Evolutionary conservation across 1,140 invertebrate genomes (phyloP).

Genomic region (Odontomachus brunneus): DNA sequence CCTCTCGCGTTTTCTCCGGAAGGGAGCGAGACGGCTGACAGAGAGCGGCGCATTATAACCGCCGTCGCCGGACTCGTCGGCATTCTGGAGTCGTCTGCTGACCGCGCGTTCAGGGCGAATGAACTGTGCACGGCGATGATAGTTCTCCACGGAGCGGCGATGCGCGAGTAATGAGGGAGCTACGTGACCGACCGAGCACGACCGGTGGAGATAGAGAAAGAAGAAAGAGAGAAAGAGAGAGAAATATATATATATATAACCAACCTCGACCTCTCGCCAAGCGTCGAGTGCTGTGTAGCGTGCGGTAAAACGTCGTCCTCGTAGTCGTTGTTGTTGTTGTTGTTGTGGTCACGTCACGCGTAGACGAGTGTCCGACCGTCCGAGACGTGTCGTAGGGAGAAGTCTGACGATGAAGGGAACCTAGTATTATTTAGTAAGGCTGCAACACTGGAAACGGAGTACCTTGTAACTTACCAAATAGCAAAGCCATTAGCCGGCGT

Average conservation of each 20-base stretch:
- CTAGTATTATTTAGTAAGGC: constrained; percentile 55
- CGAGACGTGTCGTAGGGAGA: constrained; percentile 8
- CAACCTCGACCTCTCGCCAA: constrained; percentile 68
- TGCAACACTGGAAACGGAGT: constrained; percentile 61
- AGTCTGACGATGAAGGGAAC: neutral
- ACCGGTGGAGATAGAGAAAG: constrained; percentile 27
- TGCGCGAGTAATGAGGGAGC: constrained; percentile 65
- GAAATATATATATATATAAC: constrained; percentile 36
- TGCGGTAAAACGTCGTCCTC: constrained; percentile 20
- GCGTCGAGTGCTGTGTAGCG: constrained; percentile 30
- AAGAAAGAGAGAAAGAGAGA: neutral
- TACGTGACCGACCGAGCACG: constrained; percentile 72
- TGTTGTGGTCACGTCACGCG: constrained; percentile 18
- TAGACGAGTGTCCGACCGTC: neutral
- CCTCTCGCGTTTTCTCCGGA: neutral
- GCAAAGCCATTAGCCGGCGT: constrained; percentile 9
- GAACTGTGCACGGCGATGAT: constrained; percentile 63
- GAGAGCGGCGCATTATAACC: neutral
- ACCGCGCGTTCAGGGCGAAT: constrained; percentile 42
- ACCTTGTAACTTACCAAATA: constrained; percentile 68
- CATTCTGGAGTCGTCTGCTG: constrained; percentile 33
- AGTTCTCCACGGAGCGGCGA: constrained; percentile 37
- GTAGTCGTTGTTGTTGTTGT: neutral
- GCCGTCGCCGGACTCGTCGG: constrained; percentile 40
- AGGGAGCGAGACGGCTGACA: too few species aligned